Evolutionary conservation across 2,888 invertebrate species (phyloP), one percentile per base, ranked within the genome.

Genomic region (Cabera pusaria): DNA sequence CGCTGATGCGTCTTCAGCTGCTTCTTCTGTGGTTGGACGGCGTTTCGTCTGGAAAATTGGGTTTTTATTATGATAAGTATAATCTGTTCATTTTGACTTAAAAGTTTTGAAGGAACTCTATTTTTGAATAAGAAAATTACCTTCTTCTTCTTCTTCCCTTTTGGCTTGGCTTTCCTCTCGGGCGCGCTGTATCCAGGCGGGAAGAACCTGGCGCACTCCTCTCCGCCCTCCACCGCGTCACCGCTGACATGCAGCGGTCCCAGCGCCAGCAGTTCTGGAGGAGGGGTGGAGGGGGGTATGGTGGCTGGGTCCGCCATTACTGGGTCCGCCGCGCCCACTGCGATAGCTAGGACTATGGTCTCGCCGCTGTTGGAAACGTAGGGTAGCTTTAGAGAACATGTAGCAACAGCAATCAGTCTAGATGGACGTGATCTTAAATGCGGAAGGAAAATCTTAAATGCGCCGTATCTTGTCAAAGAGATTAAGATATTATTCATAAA

Each of bases 231-330:
- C 1, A 91, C 92, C 0, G 91, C 84, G 63, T 94, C 93, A 3
- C 90, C 89, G 60, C 94, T 94, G 10, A 93, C 91, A 66, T 93
- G 93, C 8, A 92, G 87, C 0, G 95, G 94, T 0, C 93, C 92
- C 23, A 93, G 87, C 8, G 91, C 85, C 2, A 91, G 80, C 49
- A 96, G 91, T 1, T 90, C 90, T 0, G 91, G 92, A 0, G 92
- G 91, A 0, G 94, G 93, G 0, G 91, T 91, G 1, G 91, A 79
- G 1, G 93, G 93, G 1, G 91, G 87, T 0, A 93, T 91, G 0
- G 91, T 90, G 1, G 90, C 81, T 3, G 92, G 90, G 0, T 91
- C 91, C 20, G 93, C 92, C 0, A 92, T 89, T 1, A 91, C 72
- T 17, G 94, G 90, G 14, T 92, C 91, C 3, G 93, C 92, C 1